Conservation (phyloP, 2,888 invertebrate species). For the Aporophyla nigra region DNA sequence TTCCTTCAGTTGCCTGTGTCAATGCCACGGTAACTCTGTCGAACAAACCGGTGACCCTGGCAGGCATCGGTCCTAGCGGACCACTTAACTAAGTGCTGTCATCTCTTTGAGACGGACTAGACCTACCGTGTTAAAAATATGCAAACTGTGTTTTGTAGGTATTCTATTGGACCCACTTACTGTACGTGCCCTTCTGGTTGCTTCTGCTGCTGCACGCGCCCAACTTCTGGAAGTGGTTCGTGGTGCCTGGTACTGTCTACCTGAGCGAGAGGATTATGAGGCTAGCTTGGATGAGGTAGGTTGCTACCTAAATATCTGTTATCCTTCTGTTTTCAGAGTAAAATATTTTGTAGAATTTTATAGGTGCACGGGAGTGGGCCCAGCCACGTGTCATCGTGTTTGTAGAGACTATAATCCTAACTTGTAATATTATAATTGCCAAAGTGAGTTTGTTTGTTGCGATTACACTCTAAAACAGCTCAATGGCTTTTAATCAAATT, state of each 20-base stretch:
- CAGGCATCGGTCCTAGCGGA: too few species aligned
- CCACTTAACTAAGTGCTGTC: too few species aligned
- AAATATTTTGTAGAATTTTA: background rate
- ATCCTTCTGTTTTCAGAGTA: background rate
- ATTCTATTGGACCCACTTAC: conserved; percentile 98
- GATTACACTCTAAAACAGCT: too few species aligned
- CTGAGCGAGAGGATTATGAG: conserved; percentile 94
- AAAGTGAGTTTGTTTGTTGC: too few species aligned
- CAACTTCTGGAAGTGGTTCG: conserved; percentile 99
- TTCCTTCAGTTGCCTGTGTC: too few species aligned
- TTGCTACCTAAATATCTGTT: background rate
- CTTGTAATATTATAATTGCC: too few species aligned
- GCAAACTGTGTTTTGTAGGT: conserved; percentile 82
- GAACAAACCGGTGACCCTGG: too few species aligned
- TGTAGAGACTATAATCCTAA: background rate
- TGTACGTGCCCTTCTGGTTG: conserved; percentile 97
- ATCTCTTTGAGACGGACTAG: too few species aligned
- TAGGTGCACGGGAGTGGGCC: background rate
- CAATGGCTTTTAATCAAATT: too few species aligned
- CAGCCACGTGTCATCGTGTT: background rate
- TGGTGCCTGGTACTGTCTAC: conserved; percentile 95
- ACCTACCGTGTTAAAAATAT: too few species aligned
- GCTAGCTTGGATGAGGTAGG: conserved; percentile 86
- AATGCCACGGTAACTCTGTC: too few species aligned
- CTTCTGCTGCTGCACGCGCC: conserved; percentile 96